phyloP scores from a whole-genome alignment of 2,113 vertebrate species.

The Muntiacus reevesi region DNA sequence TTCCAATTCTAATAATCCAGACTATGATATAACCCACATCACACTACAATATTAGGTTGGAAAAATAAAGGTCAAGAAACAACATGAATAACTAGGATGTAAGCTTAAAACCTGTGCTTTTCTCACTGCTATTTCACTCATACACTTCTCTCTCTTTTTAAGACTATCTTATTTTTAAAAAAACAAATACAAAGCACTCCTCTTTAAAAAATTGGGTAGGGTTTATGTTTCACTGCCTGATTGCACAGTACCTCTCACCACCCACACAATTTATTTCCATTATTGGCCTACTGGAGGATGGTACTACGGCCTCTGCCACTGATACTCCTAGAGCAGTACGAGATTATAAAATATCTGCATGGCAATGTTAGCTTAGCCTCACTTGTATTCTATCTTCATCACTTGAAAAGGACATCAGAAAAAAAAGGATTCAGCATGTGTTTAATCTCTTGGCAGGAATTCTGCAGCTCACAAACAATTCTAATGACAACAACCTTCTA shows the following conservation, averaged over 20 bases:
- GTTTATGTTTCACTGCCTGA: not conserved
- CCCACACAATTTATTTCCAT: not conserved
- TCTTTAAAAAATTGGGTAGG: not conserved
- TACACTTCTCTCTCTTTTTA: not conserved
- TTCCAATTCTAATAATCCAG: not conserved
- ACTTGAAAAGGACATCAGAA: slow-evolving; percentile 1
- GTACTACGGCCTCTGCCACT: not conserved
- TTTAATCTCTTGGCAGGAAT: slow-evolving; percentile 6
- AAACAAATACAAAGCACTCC: not conserved
- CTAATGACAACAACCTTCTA: not conserved
- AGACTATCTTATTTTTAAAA: not conserved
- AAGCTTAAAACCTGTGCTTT: not conserved
- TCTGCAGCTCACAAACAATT: slow-evolving; percentile 14
- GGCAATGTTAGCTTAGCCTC: not conserved
- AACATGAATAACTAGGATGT: not conserved
- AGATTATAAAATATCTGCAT: slow-evolving; percentile 16
- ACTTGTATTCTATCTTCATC: not conserved
- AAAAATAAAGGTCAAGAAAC: slow-evolving; percentile 31
- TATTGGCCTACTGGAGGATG: not conserved
- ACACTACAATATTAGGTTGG: not conserved
- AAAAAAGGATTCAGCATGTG: not conserved
- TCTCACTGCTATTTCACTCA: not conserved
- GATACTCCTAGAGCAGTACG: not conserved
- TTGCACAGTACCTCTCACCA: not conserved
- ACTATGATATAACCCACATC: not conserved